Evolutionary conservation across 2,797 vertebrate genomes (phyloP).

Genomic region (Australoheros facetus): DNA sequence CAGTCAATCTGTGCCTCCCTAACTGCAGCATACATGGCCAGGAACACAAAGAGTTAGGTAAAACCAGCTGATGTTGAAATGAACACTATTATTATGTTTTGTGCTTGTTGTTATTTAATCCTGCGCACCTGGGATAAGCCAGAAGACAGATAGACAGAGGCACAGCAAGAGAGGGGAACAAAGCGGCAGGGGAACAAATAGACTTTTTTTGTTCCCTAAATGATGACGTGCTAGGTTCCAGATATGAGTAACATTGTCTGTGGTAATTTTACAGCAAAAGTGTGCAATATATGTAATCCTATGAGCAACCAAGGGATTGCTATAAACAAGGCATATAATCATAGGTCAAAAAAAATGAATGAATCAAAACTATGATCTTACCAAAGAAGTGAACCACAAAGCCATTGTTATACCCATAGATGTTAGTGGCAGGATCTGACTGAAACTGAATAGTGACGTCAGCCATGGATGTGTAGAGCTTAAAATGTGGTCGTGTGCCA

Average conservation of each 20-base stretch:
- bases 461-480: conserved; percentile 91
- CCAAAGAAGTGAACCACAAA: conserved; percentile 97
- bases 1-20: conserved; percentile 50
- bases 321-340: not conserved
- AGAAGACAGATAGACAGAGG: conserved; percentile 29
- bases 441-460: conserved; percentile 98
- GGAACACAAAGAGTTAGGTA: conserved; percentile 49
- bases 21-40: conserved; percentile 43
- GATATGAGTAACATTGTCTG: not conserved
- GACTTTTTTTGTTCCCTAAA: not conserved
- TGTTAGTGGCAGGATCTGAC: conserved; percentile 90
- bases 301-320: not conserved
- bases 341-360: not conserved
- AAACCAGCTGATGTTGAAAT: conserved; percentile 63
- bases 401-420: conserved; percentile 91
- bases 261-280: not conserved
- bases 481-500: conserved; percentile 86
- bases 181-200: not conserved
- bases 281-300: not conserved
- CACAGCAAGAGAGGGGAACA: conserved; percentile 22
- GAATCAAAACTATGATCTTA: conserved; percentile 60
- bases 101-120: conserved; percentile 58
- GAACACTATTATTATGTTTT: conserved; percentile 58
- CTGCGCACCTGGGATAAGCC: conserved; percentile 49
- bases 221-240: not conserved